phyloP scores from a whole-genome alignment of 1,140 invertebrate species.

The Oedothorax gibbosus region DNA sequence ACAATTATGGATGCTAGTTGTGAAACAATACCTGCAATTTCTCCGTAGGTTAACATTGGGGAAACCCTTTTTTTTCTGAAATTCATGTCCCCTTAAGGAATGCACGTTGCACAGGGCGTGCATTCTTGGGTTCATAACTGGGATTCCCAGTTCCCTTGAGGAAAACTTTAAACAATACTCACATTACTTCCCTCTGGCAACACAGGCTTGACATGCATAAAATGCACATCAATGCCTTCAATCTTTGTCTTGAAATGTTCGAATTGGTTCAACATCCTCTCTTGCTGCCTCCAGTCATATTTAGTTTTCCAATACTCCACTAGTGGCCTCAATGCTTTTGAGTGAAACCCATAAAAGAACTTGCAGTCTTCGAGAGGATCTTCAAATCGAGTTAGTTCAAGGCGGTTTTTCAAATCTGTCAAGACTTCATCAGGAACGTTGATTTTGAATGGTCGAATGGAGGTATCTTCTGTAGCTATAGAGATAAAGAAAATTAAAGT shows the following conservation, averaged over 20 bases:
- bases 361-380: conserved; percentile 76
- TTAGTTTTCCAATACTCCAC: conserved; percentile 80
- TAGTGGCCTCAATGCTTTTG: conserved; percentile 76
- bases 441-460: conserved; percentile 54
- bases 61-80: too few species aligned
- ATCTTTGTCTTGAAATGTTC: conserved; percentile 68
- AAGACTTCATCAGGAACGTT: conserved; percentile 52
- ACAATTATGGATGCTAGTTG: too few species aligned
- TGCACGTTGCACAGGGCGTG: too few species aligned
- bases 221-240: conserved; percentile 81
- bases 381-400: conserved; percentile 41
- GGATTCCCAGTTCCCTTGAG: too few species aligned
- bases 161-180: background rate
- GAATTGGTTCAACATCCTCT: conserved; percentile 73
- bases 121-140: too few species aligned
- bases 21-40: too few species aligned
- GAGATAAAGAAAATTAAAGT: background rate
- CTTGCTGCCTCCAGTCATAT: conserved; percentile 81
- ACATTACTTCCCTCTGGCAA: conserved; percentile 6
- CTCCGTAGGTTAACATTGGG: too few species aligned
- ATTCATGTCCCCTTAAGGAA: too few species aligned
- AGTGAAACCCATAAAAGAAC: conserved; percentile 84
- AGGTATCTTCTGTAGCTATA: background rate
- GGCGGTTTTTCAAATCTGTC: conserved; percentile 54
- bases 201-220: conserved; percentile 69